A percentile compares a stretch with the other conserved stretches of the same genome.
Evolutionary conservation across 2,113 vertebrate species (phyloP).

Genomic region (Brevimyrus niger): DNA sequence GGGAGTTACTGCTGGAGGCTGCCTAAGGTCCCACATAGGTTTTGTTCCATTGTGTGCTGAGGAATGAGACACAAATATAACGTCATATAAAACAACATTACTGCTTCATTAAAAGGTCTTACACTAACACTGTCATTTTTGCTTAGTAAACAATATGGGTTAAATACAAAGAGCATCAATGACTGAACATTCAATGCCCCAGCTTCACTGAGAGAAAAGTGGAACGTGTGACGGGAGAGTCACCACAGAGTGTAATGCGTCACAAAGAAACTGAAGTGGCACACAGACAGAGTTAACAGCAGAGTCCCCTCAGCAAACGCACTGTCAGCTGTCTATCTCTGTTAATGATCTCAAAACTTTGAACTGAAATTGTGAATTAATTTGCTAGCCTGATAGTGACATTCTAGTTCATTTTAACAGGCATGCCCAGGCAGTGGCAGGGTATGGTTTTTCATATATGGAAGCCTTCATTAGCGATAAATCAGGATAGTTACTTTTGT

Average conservation of each 20-base stretch:
- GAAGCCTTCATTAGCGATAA: background rate
- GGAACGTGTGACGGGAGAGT: background rate
- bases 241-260: background rate
- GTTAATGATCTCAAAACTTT: background rate
- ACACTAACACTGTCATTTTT: background rate
- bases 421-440: background rate
- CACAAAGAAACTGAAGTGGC: background rate
- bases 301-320: background rate
- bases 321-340: background rate
- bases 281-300: background rate
- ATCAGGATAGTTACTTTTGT: background rate
- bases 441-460: background rate
- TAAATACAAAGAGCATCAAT: background rate
- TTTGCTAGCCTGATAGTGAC: background rate
- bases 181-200: background rate
- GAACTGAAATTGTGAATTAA: background rate
- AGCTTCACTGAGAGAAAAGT: background rate
- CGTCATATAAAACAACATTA: background rate
- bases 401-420: background rate
- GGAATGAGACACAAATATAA: no score
- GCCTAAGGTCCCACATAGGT: no score
- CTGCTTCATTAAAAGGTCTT: background rate
- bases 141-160: background rate
- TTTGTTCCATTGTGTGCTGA: background rate
- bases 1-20: background rate